These are phyloP conservation scores for Podarcis cretensis DNA, from an alignment of 2,113 vertebrate species.

Conservation along the genomic window DNA sequence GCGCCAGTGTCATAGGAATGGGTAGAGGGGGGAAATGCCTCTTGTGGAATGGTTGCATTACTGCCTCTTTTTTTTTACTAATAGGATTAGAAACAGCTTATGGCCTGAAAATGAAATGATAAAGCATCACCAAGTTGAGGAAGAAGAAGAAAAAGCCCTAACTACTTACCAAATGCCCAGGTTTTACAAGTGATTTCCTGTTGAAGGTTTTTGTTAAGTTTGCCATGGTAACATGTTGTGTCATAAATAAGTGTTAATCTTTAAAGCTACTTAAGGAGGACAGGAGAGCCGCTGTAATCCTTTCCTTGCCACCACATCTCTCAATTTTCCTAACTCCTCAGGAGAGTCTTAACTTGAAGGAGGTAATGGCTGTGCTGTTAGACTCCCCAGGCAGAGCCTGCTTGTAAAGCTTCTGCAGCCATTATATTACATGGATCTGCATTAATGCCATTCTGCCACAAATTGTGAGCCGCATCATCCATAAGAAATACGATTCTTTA, in stretches of 20 bases:
- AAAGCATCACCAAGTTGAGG: background rate
- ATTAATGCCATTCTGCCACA: constrained; percentile 1
- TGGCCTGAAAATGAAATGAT: constrained; percentile 19
- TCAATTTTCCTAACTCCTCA: background rate
- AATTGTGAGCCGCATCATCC: background rate
- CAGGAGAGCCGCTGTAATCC: background rate
- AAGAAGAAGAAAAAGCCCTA: background rate
- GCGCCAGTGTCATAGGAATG: constrained; percentile 31
- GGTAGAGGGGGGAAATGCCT: constrained; percentile 22
- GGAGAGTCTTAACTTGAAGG: background rate
- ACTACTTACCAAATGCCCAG: background rate
- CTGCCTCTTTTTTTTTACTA: constrained; percentile 25
- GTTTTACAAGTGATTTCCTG: constrained; percentile 18
- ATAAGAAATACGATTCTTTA: background rate
- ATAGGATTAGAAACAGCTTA: constrained; percentile 31
- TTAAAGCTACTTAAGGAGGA: constrained; percentile 27
- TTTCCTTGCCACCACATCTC: background rate
- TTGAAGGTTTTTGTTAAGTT: constrained; percentile 16
- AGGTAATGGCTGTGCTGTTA: background rate
- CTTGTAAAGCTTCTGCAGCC: background rate
- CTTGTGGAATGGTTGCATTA: constrained; percentile 25
- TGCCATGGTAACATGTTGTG: constrained; percentile 5
- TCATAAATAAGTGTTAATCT: constrained; percentile 22
- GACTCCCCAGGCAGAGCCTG: background rate
- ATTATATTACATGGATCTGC: background rate